Conservation (phyloP, 2,113 vertebrate genomes). For the Toxotes jaculatrix region DNA sequence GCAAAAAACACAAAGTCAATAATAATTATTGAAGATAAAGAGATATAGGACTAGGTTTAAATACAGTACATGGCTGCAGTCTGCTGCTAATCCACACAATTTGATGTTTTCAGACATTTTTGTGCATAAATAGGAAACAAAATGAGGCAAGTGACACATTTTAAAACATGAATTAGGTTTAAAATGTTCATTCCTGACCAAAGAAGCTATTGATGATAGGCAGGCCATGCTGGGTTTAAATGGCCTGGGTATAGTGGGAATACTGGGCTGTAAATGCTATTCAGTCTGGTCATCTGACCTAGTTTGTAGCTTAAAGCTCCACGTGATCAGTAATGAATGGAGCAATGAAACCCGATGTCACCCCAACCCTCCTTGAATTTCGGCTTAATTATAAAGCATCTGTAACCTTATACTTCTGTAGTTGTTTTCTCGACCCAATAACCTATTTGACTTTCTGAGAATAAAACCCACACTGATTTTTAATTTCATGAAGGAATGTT, state of each 20-base stretch:
- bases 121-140: neutral
- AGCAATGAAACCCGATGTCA: conserved; percentile 33
- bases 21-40: neutral
- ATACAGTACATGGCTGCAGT: neutral
- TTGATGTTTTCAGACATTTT: neutral
- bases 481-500: neutral
- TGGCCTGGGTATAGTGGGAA: neutral
- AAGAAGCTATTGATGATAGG: neutral
- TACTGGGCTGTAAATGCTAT: conserved; percentile 1
- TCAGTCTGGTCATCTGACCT: conserved; percentile 18
- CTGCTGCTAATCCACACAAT: neutral
- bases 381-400: conserved; percentile 15
- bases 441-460: neutral
- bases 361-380: conserved; percentile 22
- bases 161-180: neutral
- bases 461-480: neutral
- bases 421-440: conserved; percentile 31
- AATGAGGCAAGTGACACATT: neutral
- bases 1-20: too few relatives aligned
- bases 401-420: conserved; percentile 32
- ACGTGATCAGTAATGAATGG: conserved; percentile 39
- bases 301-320: conserved; percentile 32
- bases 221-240: neutral
- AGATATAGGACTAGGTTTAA: neutral
- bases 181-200: neutral